phyloP scores from a whole-genome alignment of 2,888 invertebrate species.

The Aleiodes testaceus region DNA sequence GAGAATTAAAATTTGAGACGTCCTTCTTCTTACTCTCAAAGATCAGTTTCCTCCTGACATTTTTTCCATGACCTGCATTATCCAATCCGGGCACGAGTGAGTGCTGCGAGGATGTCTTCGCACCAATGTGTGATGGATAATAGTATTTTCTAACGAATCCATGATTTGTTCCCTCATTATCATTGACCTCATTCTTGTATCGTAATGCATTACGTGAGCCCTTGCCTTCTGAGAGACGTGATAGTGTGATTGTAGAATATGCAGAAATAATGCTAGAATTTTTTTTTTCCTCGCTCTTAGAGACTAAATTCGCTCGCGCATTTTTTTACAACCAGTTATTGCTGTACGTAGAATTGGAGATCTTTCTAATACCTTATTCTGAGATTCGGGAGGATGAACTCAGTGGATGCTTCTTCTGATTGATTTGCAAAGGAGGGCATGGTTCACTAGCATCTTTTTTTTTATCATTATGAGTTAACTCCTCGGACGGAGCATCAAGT shows the following conservation, averaged over 20 bases:
- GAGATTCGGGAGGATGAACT: not conserved
- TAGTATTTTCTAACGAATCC: not conserved
- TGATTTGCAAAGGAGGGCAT: not conserved
- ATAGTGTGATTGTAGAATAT: no score
- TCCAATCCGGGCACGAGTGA: not conserved
- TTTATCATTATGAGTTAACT: not conserved
- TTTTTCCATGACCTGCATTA: not conserved
- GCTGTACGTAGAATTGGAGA: not conserved
- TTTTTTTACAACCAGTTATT: not conserved
- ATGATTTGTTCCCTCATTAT: not conserved
- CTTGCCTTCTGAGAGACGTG: no score
- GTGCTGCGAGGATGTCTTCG: not conserved
- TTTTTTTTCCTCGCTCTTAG: no score
- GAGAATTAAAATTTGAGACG: not conserved
- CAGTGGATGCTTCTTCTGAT: not conserved
- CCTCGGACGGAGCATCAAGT: not conserved
- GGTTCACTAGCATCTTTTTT: not conserved
- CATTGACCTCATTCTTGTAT: not conserved
- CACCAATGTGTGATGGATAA: constrained; percentile 1
- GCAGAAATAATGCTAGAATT: no score
- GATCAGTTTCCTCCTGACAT: constrained; percentile 5
- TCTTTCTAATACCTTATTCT: not conserved
- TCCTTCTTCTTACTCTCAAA: constrained; percentile 2
- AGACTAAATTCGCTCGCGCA: not conserved
- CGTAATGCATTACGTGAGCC: not conserved